A percentile compares a stretch with the other conserved stretches of the same genome.
Evolutionary conservation across 23 tunicate genomes (phyloP).

Genomic region (Styela clava): DNA sequence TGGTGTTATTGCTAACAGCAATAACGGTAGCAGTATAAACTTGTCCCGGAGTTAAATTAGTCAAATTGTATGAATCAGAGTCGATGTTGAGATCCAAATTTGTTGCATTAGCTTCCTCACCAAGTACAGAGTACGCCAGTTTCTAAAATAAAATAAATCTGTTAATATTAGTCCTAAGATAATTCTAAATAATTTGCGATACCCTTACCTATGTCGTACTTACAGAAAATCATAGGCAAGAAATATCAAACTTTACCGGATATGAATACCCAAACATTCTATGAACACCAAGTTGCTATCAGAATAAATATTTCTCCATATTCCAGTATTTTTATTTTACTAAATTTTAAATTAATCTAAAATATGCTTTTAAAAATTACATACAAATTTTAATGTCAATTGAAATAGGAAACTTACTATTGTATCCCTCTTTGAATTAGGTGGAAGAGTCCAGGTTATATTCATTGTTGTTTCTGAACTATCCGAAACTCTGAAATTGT

Average conservation of each 20-base stretch:
- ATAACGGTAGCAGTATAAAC: conserved; percentile 19
- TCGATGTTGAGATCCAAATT: background rate
- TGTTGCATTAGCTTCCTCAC: background rate
- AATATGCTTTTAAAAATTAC: too few species aligned
- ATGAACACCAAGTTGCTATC: too few species aligned
- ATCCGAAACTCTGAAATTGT: background rate
- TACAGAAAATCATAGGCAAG: too few species aligned
- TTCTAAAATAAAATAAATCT: background rate
- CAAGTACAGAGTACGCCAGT: background rate
- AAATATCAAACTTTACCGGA: too few species aligned
- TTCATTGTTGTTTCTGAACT: background rate
- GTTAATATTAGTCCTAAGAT: too few species aligned
- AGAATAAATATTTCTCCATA: too few species aligned
- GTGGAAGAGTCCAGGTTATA: conserved; percentile 8
- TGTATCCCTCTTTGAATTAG: background rate
- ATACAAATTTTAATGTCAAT: too few species aligned
- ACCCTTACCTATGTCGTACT: too few species aligned
- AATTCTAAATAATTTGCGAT: too few species aligned
- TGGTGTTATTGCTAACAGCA: conserved; percentile 13
- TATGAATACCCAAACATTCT: too few species aligned
- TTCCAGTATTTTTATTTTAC: too few species aligned
- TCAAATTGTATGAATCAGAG: background rate
- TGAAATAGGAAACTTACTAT: conserved; percentile 4
- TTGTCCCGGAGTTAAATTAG: conserved; percentile 24
- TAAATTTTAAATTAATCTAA: too few species aligned